Conservation (phyloP, 2,113 vertebrate species). For the Chionodraco myersi region DNA sequence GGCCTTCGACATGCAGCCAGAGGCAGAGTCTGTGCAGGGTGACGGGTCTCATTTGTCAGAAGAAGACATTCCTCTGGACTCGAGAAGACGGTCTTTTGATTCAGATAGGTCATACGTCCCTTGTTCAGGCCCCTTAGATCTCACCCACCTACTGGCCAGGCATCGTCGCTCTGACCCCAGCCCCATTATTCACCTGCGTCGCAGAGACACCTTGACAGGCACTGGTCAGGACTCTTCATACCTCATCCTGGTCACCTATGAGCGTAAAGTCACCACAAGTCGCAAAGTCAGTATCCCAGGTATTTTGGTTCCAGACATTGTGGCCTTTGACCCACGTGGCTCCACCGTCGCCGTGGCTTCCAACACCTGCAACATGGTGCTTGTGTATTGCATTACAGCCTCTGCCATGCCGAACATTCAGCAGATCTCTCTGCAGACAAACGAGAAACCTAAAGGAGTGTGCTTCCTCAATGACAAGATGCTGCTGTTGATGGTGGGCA, state of each 20-base stretch:
- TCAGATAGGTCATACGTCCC: slow-evolving; percentile 81
- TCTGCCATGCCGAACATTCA: slow-evolving; percentile 90
- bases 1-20: slow-evolving; percentile 81
- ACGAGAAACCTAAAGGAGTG: slow-evolving; percentile 93
- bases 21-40: slow-evolving; percentile 68
- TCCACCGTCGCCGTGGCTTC: slow-evolving; percentile 91
- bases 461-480: slow-evolving; percentile 91
- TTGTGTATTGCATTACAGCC: slow-evolving; percentile 89
- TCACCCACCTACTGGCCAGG: slow-evolving; percentile 87
- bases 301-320: slow-evolving; percentile 94
- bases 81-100: slow-evolving; percentile 79
- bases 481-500: slow-evolving; percentile 91
- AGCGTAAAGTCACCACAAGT: slow-evolving; percentile 88
- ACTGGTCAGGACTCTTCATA: slow-evolving; percentile 93
- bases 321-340: slow-evolving; percentile 88
- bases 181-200: slow-evolving; percentile 87
- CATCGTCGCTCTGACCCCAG: slow-evolving; percentile 85
- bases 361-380: slow-evolving; percentile 89
- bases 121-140: slow-evolving; percentile 85
- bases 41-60: slow-evolving; percentile 70
- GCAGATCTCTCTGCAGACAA: slow-evolving; percentile 90
- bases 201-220: slow-evolving; percentile 87
- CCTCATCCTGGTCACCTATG: slow-evolving; percentile 92
- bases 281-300: slow-evolving; percentile 93
- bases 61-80: slow-evolving; percentile 75